Conservation (phyloP, 1,140 invertebrate species). For the Spodoptera frugiperda region DNA sequence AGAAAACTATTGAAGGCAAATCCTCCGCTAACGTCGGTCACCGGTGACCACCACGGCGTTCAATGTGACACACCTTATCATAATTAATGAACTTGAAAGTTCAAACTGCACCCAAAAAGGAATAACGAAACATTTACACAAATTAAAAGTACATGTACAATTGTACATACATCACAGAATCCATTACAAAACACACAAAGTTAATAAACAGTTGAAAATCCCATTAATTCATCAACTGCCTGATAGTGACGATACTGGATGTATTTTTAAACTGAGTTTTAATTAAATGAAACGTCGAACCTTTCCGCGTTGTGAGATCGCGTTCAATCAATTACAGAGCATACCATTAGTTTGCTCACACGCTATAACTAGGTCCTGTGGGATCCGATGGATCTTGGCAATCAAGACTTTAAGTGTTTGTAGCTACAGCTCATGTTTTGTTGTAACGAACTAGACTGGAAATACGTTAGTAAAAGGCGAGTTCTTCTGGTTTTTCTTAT, state of each 20-base stretch:
- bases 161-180: neutral
- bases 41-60: too few relatives aligned
- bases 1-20: too few relatives aligned
- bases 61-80: neutral
- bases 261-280: slow-evolving; percentile 43
- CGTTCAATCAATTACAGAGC: slow-evolving; percentile 32
- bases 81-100: neutral
- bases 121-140: neutral
- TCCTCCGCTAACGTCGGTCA: too few relatives aligned
- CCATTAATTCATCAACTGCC: slow-evolving; percentile 23
- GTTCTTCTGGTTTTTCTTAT: too few relatives aligned
- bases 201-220: slow-evolving; percentile 19
- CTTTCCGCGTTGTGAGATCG: slow-evolving; percentile 26
- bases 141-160: slow-evolving; percentile 1
- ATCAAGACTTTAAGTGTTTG: slow-evolving; percentile 3
- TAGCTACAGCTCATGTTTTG: neutral
- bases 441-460: neutral
- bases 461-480: neutral
- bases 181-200: slow-evolving; percentile 11
- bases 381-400: neutral
- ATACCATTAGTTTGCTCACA: slow-evolving; percentile 18
- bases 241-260: slow-evolving; percentile 7
- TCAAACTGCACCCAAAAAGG: neutral
- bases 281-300: slow-evolving; percentile 39
- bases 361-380: neutral